Evolutionary conservation across 2,113 vertebrate genomes (phyloP), one percentile per base, ranked within the genome.

Genomic region (Scolopax mira): DNA sequence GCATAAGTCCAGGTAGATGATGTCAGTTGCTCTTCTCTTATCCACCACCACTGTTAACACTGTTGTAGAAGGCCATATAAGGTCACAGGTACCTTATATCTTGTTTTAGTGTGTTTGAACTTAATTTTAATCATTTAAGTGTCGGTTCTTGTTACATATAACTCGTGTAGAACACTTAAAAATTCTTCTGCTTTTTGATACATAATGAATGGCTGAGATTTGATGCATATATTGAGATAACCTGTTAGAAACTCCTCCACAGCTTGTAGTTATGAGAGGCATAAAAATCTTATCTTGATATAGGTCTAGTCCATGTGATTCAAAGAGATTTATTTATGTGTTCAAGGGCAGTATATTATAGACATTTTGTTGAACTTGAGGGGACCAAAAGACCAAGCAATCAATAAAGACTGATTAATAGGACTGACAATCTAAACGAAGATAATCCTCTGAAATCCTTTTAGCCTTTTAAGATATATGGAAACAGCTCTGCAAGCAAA

Each of bases 371-470:
- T 99, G 98, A 98, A 98, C 98, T 98, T 98, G 98, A 98, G 96
- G 71, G 98, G 96, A 96, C 94, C 85, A 98, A 98, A 98, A 97
- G 97, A 98, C 97, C 97, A 97, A 97, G 92, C 94, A 98, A 98
- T 99, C 98, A 98, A 99, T 99, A 98, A 97, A 96, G 96, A 97
- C 98, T 98, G 98, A 98, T 99, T 98, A 99, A 98, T 97, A 98
- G 98, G 97, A 98, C 96, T 98, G 98, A 98, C 98, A 98, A 98
- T 98, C 97, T 97, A 98, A 83, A 96, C 78, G 96, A 98, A 98
- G 98, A 98, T 98, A 98, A 98, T 98, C 98, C 98, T 97, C 97
- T 97, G 95, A 98, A 98, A 98, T 98, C 98, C 97, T 98, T 98
- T 98, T 97, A 98, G 98, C 97, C 97, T 98, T 97, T 92, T 85